Evolutionary conservation across 64 coral and sea anemone species (phyloP).

Genomic region (Montipora cactus): DNA sequence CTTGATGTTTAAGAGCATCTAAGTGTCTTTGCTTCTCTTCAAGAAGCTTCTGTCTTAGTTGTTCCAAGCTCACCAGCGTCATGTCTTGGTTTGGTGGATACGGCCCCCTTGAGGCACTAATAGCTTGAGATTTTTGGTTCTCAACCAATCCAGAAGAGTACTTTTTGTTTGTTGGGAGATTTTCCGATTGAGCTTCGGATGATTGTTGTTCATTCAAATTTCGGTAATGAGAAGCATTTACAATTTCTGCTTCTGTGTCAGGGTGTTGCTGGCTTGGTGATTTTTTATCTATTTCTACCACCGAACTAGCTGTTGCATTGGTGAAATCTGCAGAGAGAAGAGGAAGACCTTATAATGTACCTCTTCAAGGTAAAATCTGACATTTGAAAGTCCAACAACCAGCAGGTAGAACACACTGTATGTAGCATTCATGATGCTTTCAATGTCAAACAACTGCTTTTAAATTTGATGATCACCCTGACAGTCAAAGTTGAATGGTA

Average conservation of each 20-base stretch:
- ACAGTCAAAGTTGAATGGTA: too few species aligned
- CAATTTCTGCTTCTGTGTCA: background rate
- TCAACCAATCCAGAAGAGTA: background rate
- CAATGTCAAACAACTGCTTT: too few species aligned
- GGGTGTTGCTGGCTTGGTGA: background rate
- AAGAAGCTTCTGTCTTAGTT: slow-evolving; percentile 22
- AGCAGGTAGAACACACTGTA: too few species aligned
- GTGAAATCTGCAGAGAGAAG: background rate
- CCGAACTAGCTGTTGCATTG: background rate
- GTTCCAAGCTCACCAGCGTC: slow-evolving; percentile 31
- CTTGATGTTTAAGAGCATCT: slow-evolving; percentile 30
- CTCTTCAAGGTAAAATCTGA: too few species aligned
- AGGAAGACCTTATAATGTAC: background rate
- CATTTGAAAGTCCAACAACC: too few species aligned
- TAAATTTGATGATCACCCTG: too few species aligned
- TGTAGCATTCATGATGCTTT: too few species aligned
- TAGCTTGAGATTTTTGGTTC: background rate
- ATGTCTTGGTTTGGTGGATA: background rate
- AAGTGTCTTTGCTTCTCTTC: slow-evolving; percentile 40
- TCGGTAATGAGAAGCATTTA: background rate
- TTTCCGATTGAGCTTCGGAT: background rate
- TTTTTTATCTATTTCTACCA: background rate
- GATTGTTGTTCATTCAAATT: background rate
- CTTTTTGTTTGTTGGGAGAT: background rate
- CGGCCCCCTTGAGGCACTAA: background rate